Conservation (phyloP, 2,888 invertebrate species). For the Coelogynopora nodosa region DNA sequence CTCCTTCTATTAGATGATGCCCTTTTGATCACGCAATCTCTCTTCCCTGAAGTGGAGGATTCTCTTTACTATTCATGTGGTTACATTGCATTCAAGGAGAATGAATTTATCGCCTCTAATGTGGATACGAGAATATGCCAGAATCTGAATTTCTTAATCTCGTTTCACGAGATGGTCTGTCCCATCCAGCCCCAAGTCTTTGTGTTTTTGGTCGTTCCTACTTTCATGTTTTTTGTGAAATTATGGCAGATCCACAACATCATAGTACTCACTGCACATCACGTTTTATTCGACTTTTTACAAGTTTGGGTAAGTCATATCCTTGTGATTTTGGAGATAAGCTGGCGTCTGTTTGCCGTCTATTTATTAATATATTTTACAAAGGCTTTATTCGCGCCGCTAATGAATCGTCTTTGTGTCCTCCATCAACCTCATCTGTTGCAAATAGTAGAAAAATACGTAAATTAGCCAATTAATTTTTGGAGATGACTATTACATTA, state of each 20-base stretch:
- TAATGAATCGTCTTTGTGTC: neutral
- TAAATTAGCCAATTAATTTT: neutral
- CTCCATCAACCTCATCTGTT: neutral
- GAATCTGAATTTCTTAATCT: neutral
- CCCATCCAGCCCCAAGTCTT: neutral
- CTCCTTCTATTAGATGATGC: neutral
- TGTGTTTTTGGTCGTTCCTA: neutral
- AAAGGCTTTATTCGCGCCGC: neutral
- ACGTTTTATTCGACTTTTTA: neutral
- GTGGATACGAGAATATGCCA: neutral
- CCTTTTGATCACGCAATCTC: neutral
- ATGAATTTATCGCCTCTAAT: neutral
- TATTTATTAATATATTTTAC: neutral
- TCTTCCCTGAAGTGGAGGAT: neutral
- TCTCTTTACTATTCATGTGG: neutral
- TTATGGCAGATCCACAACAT: neutral
- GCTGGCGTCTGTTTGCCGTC: neutral
- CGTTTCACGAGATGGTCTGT: neutral
- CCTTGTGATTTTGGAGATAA: neutral
- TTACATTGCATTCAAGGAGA: constrained; percentile 11
- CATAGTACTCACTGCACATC: neutral
- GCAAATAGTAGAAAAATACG: neutral
- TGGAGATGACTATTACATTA: neutral
- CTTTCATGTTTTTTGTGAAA: neutral
- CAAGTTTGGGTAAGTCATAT: neutral